Conservation (phyloP, 2,888 invertebrate species). For the Thelaira solivaga region DNA sequence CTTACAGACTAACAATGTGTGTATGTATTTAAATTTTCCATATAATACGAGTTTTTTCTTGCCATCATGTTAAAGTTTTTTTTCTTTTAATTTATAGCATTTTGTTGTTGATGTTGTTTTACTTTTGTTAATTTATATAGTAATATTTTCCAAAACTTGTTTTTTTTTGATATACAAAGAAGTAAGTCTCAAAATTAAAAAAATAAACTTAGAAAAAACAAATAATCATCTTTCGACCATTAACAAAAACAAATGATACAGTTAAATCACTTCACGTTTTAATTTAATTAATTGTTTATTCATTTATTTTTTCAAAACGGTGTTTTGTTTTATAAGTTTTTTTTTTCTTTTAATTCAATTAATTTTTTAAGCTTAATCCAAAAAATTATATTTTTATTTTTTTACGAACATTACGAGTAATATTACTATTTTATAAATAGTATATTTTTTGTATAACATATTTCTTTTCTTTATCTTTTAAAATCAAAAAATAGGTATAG, state of each 20-base stretch:
- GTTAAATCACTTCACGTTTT: slow-evolving; percentile 29
- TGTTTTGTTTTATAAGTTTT: slow-evolving; percentile 38
- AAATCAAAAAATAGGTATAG: slow-evolving; percentile 28
- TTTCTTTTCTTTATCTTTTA: slow-evolving; percentile 18
- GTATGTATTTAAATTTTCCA: slow-evolving; percentile 48
- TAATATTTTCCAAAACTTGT: slow-evolving; percentile 23
- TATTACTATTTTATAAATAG: slow-evolving; percentile 59
- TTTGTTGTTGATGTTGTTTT: slow-evolving; percentile 17
- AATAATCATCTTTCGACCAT: not conserved
- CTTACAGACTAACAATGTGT: slow-evolving; percentile 62
- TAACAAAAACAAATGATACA: slow-evolving; percentile 29
- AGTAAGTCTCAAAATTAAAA: slow-evolving; percentile 23
- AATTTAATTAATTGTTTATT: slow-evolving; percentile 43
- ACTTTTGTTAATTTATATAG: slow-evolving; percentile 7
- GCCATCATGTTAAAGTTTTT: slow-evolving; percentile 20
- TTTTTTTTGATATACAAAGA: slow-evolving; percentile 40
- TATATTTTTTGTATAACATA: slow-evolving; percentile 31
- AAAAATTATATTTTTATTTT: slow-evolving; percentile 45
- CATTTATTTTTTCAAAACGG: slow-evolving; percentile 32
- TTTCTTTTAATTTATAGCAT: slow-evolving; percentile 33
- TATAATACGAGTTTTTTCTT: slow-evolving; percentile 53
- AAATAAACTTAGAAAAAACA: slow-evolving; percentile 38
- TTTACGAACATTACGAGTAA: slow-evolving; percentile 43
- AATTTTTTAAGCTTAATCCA: slow-evolving; percentile 62
- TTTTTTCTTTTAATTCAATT: slow-evolving; percentile 45